phyloP scores from a whole-genome alignment of 2,888 invertebrate genomes.

The Cryptophagus acutangulus region DNA sequence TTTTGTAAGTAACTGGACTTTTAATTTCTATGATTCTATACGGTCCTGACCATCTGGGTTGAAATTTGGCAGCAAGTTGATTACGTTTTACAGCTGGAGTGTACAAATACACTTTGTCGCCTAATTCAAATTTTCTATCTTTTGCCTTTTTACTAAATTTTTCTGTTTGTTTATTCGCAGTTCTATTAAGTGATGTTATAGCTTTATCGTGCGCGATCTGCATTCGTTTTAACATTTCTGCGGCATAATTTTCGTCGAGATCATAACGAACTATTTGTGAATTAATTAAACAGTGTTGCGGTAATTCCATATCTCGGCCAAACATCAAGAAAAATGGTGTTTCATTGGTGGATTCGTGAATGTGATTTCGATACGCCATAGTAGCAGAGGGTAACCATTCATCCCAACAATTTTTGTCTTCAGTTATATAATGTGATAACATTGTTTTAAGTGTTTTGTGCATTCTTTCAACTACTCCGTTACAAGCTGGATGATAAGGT shows the following conservation, averaged over 20 bases:
- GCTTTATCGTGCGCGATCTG: constrained; percentile 5
- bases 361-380: constrained; percentile 24
- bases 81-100: constrained; percentile 9
- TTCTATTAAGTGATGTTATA: background rate
- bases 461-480: constrained; percentile 34
- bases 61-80: background rate
- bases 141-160: constrained; percentile 14
- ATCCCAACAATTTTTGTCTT: constrained; percentile 31
- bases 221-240: constrained; percentile 6
- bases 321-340: constrained; percentile 25
- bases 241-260: constrained; percentile 18
- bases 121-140: constrained; percentile 9
- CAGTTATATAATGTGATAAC: constrained; percentile 28
- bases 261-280: constrained; percentile 10
- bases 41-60: constrained; percentile 13
- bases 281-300: constrained; percentile 21
- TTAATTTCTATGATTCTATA: constrained; percentile 10
- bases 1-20: constrained; percentile 8
- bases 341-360: constrained; percentile 23
- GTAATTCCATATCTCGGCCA: constrained; percentile 26
- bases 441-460: constrained; percentile 31
- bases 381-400: constrained; percentile 28
- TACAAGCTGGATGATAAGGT: constrained; percentile 32
- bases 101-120: constrained; percentile 18
- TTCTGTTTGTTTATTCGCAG: constrained; percentile 9